A percentile compares a stretch with the other conserved stretches of the same genome.
Conservation (phyloP, 1,140 invertebrate genomes). For the Formica selysi region DNA sequence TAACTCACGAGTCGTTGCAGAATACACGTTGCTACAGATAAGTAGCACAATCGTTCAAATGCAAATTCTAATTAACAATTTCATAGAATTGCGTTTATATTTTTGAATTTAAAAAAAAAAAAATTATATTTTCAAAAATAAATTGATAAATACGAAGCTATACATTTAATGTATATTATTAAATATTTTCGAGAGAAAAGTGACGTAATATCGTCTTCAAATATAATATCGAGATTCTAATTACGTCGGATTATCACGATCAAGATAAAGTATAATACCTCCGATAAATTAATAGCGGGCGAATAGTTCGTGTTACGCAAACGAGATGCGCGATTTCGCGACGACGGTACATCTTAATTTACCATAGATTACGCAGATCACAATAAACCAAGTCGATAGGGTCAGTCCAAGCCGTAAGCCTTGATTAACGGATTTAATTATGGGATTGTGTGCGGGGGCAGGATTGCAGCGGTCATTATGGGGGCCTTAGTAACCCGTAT, state of each 20-base stretch:
- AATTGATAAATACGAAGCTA: not conserved
- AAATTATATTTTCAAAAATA: not conserved
- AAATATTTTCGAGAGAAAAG: not conserved
- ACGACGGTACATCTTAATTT: constrained; percentile 83
- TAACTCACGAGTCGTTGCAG: constrained; percentile 14
- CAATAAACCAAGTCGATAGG: constrained; percentile 85
- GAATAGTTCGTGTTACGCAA: constrained; percentile 63
- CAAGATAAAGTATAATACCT: constrained; percentile 50
- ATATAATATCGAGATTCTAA: constrained; percentile 18
- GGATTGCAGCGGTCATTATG: constrained; percentile 80
- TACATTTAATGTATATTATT: not conserved
- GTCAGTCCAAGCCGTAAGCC: constrained; percentile 83
- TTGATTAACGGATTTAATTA: constrained; percentile 85
- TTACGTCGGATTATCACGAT: constrained; percentile 56
- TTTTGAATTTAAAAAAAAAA: constrained; percentile 3
- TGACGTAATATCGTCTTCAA: not conserved
- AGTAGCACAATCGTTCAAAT: constrained; percentile 29
- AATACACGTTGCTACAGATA: constrained; percentile 26
- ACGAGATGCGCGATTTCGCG: constrained; percentile 73
- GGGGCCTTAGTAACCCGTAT: constrained; percentile 78
- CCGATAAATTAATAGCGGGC: constrained; percentile 66
- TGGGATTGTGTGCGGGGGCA: constrained; percentile 79
- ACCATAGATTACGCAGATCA: constrained; percentile 85
- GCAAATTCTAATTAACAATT: constrained; percentile 36
- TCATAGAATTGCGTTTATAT: not conserved